Evolutionary conservation across 1,140 invertebrate genomes (phyloP), one percentile per base, ranked within the genome.

Genomic region (Limonius californicus): DNA sequence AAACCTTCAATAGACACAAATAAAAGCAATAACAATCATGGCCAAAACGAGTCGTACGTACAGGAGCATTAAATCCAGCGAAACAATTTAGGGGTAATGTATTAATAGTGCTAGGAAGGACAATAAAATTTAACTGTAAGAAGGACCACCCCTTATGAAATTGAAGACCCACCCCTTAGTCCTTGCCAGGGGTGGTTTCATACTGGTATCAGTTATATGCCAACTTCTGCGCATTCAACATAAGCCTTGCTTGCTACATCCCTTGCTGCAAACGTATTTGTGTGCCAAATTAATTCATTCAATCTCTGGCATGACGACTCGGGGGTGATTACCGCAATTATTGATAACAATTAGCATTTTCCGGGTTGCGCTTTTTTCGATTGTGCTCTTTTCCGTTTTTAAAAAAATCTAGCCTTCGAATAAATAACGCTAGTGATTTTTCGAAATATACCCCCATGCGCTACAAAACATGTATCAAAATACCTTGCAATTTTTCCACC

Each of bases 211-310:
- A 57, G 56, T 57, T 57, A 57, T 57, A 42, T 42, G 18, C 32
- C 16, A 35, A 57, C 56, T 43, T 42, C 56, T 57, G 56, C 56
- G 56, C 56, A 57, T 43, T 42, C 56, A 57, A 43, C 56, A 50
- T 50, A 50, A 50, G 19, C 45, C 45, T 50, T 21, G 18, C 7
- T 14, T 7, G 18, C 45, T 50, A 50, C 20, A 50, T 50, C 45
- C 45, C 45, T 50, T 14, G 11, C 23, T 27, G 23, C 2, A 6
- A 39, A 12, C 45, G 45, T 50, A 18, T 19, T 50, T 21, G n/a
- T 18, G n/a, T 45, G 6, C 15, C 43, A 18, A 45, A 45, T 45
- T 18, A 15, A 45, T 45, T 45, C 16, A 15, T 45, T 45, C 16
- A 4, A n/a, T n/a, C n/a, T n/a, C n/a, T n/a, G n/a, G n/a, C n/a